phyloP scores from a whole-genome alignment of 1,140 invertebrate species.

The Pomacea maculata region DNA sequence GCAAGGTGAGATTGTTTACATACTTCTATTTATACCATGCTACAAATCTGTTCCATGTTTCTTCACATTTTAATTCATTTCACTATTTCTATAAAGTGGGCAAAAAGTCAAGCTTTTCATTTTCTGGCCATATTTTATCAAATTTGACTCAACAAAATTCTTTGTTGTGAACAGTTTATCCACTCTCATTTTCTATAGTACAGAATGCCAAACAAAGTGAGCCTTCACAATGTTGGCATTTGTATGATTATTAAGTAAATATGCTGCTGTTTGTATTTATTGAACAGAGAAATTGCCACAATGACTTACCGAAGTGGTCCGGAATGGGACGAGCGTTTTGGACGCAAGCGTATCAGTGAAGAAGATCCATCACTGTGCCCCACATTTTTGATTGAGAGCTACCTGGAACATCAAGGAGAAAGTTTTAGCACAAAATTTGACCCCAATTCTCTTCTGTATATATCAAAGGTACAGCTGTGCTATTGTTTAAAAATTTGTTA shows the following conservation, averaged over 20 bases:
- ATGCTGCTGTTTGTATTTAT: neutral
- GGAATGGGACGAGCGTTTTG: slow-evolving; percentile 64
- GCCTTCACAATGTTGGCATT: too few relatives aligned
- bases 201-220: too few relatives aligned
- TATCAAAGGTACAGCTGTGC: slow-evolving; percentile 59
- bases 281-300: slow-evolving; percentile 62
- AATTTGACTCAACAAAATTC: neutral
- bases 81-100: too few relatives aligned
- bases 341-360: slow-evolving; percentile 54
- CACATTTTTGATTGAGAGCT: slow-evolving; percentile 65
- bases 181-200: too few relatives aligned
- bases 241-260: neutral
- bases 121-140: neutral
- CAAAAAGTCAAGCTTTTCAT: too few relatives aligned
- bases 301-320: slow-evolving; percentile 66
- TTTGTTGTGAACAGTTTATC: too few relatives aligned
- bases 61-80: too few relatives aligned
- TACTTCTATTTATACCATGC: too few relatives aligned
- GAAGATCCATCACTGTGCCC: slow-evolving; percentile 54
- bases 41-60: neutral
- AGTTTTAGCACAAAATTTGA: slow-evolving; percentile 63
- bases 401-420: slow-evolving; percentile 65
- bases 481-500: neutral
- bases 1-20: slow-evolving; percentile 49
- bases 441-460: slow-evolving; percentile 65